Evolutionary conservation across 2,113 vertebrate species (phyloP), one percentile per base, ranked within the genome.

Genomic region (Dromaius novaehollandiae): DNA sequence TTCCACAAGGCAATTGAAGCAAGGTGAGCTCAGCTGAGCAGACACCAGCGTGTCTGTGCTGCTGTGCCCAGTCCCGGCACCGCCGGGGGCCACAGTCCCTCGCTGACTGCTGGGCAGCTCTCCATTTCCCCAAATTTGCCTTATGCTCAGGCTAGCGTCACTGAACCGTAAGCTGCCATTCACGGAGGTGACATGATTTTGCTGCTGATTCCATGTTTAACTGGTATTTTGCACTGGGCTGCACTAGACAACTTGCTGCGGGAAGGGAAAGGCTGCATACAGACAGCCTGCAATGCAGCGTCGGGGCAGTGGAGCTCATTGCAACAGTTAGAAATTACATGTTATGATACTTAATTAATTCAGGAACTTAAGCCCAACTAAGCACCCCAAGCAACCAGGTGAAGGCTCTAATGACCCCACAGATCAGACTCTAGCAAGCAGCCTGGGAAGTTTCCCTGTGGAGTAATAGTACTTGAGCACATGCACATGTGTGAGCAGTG

Each of bases 141-240:
- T 0, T 3, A 21, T 2, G 8, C n/a, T 53, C 44, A 50, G 42
- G 46, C 2, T 26, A 3, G 28, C n/a, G 1, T 61, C 60, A 42
- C 51, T n/a, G 51, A 19, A 42, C 70, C 3, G 0, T 4, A 71
- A 25, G 19, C 46, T 61, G 26, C 56, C 36, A 36, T 13, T 32
- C 75, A n/a, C 14, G 12, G 61, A 20, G 60, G 28, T 32, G 0
- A 13, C 46, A 48, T 42, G 13, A 0, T 28, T 51, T 20, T 65
- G 66, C 87, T 64, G 24, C 24, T 20, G 51, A 60, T 64, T 44
- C 46, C 20, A 6, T 17, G 20, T 77, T 69, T 56, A 56, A 79
- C 11, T 34, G 1, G 0, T 17, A 4, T 21, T 65, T 81, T 58
- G 68, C 63, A 28, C 68, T 6, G 56, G 32, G 61, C 63, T 2